Evolutionary conservation across 2,888 invertebrate species (phyloP).

Genomic region (Mechanitis messenoides): DNA sequence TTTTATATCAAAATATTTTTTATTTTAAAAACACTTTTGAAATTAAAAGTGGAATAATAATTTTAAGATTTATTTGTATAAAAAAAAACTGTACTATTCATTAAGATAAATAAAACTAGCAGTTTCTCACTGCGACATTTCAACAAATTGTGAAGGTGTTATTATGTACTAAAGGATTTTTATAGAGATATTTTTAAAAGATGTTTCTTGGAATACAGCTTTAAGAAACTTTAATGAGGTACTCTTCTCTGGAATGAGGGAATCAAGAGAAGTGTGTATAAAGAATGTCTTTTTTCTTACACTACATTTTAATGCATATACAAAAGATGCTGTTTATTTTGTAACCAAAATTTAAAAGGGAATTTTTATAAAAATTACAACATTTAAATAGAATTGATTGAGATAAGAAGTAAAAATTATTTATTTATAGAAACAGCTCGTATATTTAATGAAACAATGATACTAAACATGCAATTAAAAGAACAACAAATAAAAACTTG

Average conservation of each 20-base stretch:
- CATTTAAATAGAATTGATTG: no score
- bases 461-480: neutral
- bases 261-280: slow-evolving; percentile 7
- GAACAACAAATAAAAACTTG: neutral
- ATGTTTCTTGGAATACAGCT: slow-evolving; percentile 20
- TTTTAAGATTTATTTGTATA: no score
- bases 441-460: neutral
- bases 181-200: slow-evolving; percentile 16
- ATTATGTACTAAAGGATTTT: slow-evolving; percentile 8
- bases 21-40: no score
- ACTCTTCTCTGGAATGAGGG: slow-evolving; percentile 7
- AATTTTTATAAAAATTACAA: no score
- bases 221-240: slow-evolving; percentile 27
- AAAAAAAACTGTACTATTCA: neutral
- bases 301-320: no score
- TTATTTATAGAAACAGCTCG: no score
- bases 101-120: slow-evolving; percentile 23
- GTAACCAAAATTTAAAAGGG: no score
- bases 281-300: no score
- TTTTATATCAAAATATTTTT: no score
- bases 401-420: no score
- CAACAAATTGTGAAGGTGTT: neutral
- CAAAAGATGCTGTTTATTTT: no score
- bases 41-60: no score
- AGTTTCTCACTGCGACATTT: slow-evolving; percentile 10